Percentiles rank a stretch among this genome's conserved stretches.
phyloP scores from a whole-genome alignment of 2,888 invertebrate species.

The Noctua pronuba region DNA sequence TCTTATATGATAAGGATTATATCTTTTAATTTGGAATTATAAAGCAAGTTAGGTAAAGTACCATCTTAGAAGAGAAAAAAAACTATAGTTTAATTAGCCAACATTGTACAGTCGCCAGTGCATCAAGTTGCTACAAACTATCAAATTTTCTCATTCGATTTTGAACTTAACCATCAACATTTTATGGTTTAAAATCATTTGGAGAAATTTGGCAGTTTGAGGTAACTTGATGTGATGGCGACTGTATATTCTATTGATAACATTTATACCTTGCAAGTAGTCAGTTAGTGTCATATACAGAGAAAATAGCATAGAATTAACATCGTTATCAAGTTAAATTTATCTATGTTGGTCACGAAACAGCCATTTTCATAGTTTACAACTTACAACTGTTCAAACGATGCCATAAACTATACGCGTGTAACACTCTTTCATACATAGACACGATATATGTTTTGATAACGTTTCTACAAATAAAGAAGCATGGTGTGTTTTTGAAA shows the following conservation, averaged over 20 bases:
- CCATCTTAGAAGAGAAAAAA: not conserved
- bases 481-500: constrained; percentile 2
- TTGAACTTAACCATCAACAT: too few relatives aligned
- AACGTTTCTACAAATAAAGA: constrained; percentile 6
- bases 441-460: constrained; percentile 16
- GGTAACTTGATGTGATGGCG: too few relatives aligned
- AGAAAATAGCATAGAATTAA: constrained; percentile 31
- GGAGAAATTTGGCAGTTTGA: too few relatives aligned
- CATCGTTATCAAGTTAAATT: constrained; percentile 45
- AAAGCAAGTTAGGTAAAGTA: not conserved
- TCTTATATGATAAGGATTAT: not conserved
- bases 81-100: not conserved
- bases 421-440: constrained; percentile 6
- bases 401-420: constrained; percentile 16
- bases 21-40: not conserved
- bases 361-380: constrained; percentile 25
- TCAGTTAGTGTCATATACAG: constrained; percentile 14
- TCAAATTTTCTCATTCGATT: too few relatives aligned
- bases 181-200: too few relatives aligned
- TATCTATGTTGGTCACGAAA: constrained; percentile 47
- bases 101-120: not conserved
- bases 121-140: too few relatives aligned
- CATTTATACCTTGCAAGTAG: not conserved
- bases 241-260: not conserved
- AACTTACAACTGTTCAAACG: constrained; percentile 6